Evolutionary conservation across 2,888 invertebrate species (phyloP), one percentile per base, ranked within the genome.

Genomic region (Clanis bilineata): DNA sequence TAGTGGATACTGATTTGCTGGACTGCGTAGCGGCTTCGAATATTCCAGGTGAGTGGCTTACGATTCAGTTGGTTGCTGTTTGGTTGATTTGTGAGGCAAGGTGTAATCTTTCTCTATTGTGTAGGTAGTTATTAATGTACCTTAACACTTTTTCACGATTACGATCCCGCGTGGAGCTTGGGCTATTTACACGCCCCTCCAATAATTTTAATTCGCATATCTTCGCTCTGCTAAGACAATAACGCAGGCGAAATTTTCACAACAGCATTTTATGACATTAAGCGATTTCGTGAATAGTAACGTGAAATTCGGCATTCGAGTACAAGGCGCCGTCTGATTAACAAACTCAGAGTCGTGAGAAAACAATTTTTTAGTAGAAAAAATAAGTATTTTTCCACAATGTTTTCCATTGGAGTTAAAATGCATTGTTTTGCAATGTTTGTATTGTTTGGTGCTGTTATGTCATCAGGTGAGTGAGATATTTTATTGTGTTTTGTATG

Each of bases 251-350:
- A 56, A 9, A 60, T 68, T 71, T 72, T 67, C 72, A 58, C 61
- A 68, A 64, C 59, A 59, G 10, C 18, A 64, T 71, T 64, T 62
- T 61, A 72, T 64, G 64, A 62, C 47, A 61, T 61, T 60, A 63
- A 61, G 43, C 61, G 62, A 67, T 72, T 70, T 72, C 68, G 65
- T 68, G 39, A 56, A 66, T 62, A 62, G 62, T 54, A 55, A 64
- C 36, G 64, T 62, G 66, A 71, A 68, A 61, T 64, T 64, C 36
- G 73, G 60, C 76, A 76, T 76, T 76, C 70, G 68, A 63, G 56
- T 58, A 25, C 64, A 64, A 72, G 64, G 64, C 67, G 65, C 63
- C 66, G 66, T 45, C 43, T 62, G 59, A 68, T 61, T 56, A 59
- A 66, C 62, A 57, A 67, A 64, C 63, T 63, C 62, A 57, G 54